Percentiles rank a stretch among this genome's conserved stretches.
phyloP scores from a whole-genome alignment of 2,797 vertebrate species.

The Anguilla marmorata region DNA sequence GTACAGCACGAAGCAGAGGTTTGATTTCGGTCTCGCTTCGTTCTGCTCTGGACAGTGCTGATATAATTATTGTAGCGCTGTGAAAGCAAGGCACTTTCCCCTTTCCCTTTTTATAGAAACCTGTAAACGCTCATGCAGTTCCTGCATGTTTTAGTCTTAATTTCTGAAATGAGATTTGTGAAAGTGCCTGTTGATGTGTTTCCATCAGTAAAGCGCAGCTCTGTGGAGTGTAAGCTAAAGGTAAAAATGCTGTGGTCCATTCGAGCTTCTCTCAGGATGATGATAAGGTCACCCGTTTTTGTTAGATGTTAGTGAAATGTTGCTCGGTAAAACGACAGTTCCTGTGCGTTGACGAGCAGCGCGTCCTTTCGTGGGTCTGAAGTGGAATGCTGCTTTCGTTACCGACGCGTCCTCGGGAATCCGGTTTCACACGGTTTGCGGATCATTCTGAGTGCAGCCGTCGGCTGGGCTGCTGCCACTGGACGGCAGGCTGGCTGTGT shows the following conservation, averaged over 20 bases:
- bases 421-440: neutral
- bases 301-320: neutral
- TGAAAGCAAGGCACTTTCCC: neutral
- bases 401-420: neutral
- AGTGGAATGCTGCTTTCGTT: neutral
- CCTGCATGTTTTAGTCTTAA: neutral
- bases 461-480: neutral
- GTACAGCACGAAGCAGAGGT: neutral
- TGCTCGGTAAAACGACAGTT: neutral
- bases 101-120: neutral
- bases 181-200: neutral
- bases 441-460: neutral
- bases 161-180: neutral
- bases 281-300: neutral
- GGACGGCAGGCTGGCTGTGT: neutral
- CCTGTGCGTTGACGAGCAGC: neutral
- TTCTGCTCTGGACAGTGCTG: neutral
- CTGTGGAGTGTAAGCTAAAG: neutral
- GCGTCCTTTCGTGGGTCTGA: neutral
- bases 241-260: neutral
- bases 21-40: neutral
- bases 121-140: neutral
- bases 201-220: neutral
- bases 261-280: neutral
- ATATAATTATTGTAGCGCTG: neutral